Conservation (phyloP, 2,888 invertebrate genomes). For the Gastracanthus pulcherrimus region DNA sequence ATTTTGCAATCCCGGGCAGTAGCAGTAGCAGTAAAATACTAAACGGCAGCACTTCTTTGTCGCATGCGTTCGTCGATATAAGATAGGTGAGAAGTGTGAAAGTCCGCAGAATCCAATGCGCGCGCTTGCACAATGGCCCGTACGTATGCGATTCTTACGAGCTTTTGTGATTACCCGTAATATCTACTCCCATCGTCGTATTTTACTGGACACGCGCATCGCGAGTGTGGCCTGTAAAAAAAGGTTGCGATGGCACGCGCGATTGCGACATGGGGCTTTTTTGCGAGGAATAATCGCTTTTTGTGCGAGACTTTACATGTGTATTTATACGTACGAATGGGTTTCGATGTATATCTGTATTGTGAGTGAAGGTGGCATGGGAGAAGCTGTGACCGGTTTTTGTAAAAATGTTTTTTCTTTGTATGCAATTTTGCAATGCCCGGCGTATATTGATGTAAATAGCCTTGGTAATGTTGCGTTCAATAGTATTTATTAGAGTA, state of each 20-base stretch:
- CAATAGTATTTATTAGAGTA: too few relatives aligned
- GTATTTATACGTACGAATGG: not conserved
- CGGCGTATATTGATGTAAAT: not conserved
- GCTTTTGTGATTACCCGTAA: too few relatives aligned
- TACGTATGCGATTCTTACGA: too few relatives aligned
- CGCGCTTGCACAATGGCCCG: not conserved
- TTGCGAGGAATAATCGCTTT: not conserved
- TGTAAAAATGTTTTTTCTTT: not conserved
- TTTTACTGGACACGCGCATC: too few relatives aligned
- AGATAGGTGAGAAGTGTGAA: not conserved
- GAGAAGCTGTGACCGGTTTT: not conserved
- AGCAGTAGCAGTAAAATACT: too few relatives aligned
- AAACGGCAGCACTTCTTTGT: not conserved
- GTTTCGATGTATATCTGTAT: not conserved
- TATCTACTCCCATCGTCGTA: too few relatives aligned
- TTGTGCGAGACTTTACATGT: not conserved
- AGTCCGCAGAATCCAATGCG: slow-evolving; percentile 1
- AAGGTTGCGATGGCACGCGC: not conserved
- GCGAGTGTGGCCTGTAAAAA: too few relatives aligned
- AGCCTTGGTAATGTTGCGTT: not conserved
- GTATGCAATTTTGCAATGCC: not conserved
- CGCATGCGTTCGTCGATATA: not conserved
- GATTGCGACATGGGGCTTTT: not conserved
- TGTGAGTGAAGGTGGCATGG: not conserved
- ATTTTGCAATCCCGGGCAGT: too few relatives aligned